These are phyloP conservation scores for Botrylloides violaceus DNA, from an alignment of 23 tunicate genomes.

Conservation along the genomic window DNA sequence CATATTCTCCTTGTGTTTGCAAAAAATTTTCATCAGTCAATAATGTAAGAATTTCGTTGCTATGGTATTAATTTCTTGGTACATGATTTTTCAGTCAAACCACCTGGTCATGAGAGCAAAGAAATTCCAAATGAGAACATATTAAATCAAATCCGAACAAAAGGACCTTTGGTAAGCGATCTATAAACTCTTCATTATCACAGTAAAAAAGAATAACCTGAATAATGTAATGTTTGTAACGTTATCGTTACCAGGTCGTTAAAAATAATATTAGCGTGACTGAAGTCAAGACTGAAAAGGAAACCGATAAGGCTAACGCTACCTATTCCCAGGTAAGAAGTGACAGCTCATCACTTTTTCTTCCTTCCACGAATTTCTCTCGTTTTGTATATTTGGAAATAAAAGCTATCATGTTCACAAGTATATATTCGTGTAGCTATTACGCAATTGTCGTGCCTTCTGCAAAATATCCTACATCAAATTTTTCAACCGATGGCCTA, in stretches of 20 bases:
- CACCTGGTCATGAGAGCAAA: not conserved
- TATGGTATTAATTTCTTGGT: not conserved
- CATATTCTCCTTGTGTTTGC: no score
- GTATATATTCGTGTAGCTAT: no score
- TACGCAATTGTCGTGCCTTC: no score
- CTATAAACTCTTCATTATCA: not conserved
- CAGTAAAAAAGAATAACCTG: not conserved
- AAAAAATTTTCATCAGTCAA: no score
- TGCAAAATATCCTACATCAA: no score
- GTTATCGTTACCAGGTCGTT: conserved; percentile 15
- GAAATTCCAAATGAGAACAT: conserved; percentile 43
- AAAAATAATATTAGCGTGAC: conserved; percentile 24
- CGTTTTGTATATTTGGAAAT: no score
- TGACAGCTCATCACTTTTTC: not conserved
- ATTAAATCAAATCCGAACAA: conserved; percentile 47
- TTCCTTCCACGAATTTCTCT: not conserved
- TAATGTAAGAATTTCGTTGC: not conserved
- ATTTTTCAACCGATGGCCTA: no score
- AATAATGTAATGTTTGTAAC: no score
- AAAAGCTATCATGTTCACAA: no score
- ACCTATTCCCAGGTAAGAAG: conserved; percentile 2
- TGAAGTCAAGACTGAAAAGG: conserved; percentile 13
- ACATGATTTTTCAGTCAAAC: conserved; percentile 6
- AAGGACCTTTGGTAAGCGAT: conserved; percentile 74
- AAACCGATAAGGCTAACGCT: conserved; percentile 2